Percentiles rank a stretch among this genome's conserved stretches.
phyloP scores from a whole-genome alignment of 1,140 invertebrate species.

The Drosophila neocordata region DNA sequence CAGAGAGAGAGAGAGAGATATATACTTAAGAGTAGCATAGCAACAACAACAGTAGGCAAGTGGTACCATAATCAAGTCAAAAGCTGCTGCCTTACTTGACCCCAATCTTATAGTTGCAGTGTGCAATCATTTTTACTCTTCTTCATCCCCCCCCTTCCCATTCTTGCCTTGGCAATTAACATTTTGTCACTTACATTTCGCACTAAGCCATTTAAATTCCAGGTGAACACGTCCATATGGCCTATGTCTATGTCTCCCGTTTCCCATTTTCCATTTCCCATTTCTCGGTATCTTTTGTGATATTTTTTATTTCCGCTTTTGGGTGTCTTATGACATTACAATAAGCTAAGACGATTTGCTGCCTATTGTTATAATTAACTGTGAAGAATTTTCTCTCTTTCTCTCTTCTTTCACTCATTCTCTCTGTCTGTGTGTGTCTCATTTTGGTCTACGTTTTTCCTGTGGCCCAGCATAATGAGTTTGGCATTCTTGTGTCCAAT shows the following conservation, averaged over 20 bases:
- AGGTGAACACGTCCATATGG: conserved; percentile 52
- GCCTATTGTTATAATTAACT: conserved; percentile 72
- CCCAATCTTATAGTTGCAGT: conserved; percentile 36
- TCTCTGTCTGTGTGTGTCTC: background rate
- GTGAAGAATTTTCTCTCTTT: conserved; percentile 37
- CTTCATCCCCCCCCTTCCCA: background rate
- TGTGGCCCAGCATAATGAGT: conserved; percentile 60
- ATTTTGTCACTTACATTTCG: conserved; percentile 67
- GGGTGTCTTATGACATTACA: conserved; percentile 56
- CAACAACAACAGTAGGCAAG: conserved; percentile 13
- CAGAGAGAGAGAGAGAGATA: background rate
- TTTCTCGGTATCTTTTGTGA: conserved; percentile 33
- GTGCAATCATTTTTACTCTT: background rate
- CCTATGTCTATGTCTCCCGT: conserved; percentile 28
- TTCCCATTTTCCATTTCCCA: too few relatives aligned
- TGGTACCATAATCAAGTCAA: conserved; percentile 9
- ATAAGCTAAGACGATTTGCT: conserved; percentile 51
- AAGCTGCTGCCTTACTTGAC: conserved; percentile 46
- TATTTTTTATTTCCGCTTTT: conserved; percentile 49
- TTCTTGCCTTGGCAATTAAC: conserved; percentile 64
- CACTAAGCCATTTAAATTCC: conserved; percentile 63
- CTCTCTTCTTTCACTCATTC: background rate
- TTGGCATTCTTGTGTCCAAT: conserved; percentile 63
- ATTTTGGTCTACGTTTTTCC: background rate
- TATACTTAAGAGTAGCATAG: background rate